phyloP scores from a whole-genome alignment of 2,113 vertebrate genomes.

The Phylloscopus trochilus region DNA sequence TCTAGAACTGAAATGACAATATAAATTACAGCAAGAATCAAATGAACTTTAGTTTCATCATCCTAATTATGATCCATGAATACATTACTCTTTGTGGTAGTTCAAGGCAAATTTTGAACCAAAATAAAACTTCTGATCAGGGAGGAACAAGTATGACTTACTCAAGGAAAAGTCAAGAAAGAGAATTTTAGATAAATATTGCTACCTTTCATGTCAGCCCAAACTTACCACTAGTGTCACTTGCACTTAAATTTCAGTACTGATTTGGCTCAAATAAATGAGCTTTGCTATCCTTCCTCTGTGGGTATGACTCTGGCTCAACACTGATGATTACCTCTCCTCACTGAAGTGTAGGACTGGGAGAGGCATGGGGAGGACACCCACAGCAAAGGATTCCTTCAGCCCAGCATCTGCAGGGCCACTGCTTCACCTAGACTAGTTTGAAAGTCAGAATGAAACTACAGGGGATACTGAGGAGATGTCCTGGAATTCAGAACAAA shows the following conservation, averaged over 20 bases:
- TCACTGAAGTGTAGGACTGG: fast-evolving
- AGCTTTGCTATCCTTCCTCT: neutral
- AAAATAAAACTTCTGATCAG: neutral
- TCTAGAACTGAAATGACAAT: neutral
- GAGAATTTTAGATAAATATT: neutral
- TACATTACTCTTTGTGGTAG: neutral
- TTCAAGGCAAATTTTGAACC: neutral
- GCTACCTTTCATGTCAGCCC: neutral
- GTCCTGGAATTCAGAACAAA: neutral
- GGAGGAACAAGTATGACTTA: neutral
- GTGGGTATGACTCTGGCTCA: neutral
- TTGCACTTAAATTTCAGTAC: neutral
- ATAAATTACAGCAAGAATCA: neutral
- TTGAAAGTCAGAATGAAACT: neutral
- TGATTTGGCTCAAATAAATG: neutral
- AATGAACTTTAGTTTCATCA: neutral
- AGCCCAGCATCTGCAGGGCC: neutral
- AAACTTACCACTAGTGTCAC: neutral
- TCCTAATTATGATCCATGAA: neutral
- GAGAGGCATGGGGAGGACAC: neutral
- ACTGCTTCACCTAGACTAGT: fast-evolving
- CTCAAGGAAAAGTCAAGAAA: neutral
- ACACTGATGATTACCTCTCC: neutral
- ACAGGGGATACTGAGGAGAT: neutral
- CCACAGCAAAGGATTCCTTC: fast-evolving